Base-by-base conservation (phyloP, 1,140 invertebrate genomes). In the Melitaea cinxia region DNA sequence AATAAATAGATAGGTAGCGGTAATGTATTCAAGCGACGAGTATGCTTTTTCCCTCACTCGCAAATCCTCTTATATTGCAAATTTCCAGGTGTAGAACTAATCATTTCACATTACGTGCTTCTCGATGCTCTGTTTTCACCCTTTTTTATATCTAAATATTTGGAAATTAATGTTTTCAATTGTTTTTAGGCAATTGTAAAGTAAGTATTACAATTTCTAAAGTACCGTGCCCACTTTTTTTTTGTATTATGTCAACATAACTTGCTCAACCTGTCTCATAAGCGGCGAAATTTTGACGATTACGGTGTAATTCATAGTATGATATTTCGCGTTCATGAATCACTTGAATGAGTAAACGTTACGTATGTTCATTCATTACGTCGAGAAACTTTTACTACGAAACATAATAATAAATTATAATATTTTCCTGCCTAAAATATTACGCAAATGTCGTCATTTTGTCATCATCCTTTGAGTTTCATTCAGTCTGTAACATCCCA, bases 231-330 rank as follows among this genome's bases (percentile, higher is more conserved):
- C 30, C 3, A 33, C 30, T 33, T 33, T 17, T 42, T 42, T 14
- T 39, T 19, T 17, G 37, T 17, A 12, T 1, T 17, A n/a, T 42
- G 2, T 42, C 37, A 15, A 19, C 26, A 42, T 15, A 39, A 55
- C 37, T 28, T 26, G 54, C 26, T 14, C 21, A 23, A 57, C 37
- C 37, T 26, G 54, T 57, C 54, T 57, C 15, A 57, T 57, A 42
- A 42, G 24, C 28, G 28, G 39, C 24, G 56, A 58, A 58, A 58
- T 45, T 58, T 19, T 58, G 54, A 57, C 54, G 19, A 57, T n/a
- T 57, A 57, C 37, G 10, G 24, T 15, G 37, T 54, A 54, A 30
- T 7, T 10, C 24, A 14, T 28, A 21, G 14, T 24, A 33, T 49
- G n/a, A 24, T 17, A 47, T 57, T 45, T 57, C 55, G 55, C 24